A percentile compares a stretch with the other conserved stretches of the same genome.
Evolutionary conservation across 2,888 invertebrate genomes (phyloP).

Genomic region (Leptinotarsa haldemani): DNA sequence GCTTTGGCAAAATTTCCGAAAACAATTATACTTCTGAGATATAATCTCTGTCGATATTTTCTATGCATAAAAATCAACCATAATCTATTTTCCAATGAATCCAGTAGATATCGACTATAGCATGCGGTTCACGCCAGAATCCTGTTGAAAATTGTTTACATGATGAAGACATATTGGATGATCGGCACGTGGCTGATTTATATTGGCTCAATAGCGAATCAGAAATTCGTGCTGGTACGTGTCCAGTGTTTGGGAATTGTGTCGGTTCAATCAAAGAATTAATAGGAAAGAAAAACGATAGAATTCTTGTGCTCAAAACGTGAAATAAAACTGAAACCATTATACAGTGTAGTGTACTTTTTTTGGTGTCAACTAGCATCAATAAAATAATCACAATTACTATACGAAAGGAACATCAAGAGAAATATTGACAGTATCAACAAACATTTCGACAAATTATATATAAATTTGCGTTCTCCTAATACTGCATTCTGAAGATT

Average conservation of each 20-base stretch:
- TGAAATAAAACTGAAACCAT: background rate
- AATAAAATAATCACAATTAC: too few species aligned
- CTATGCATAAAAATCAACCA: constrained; percentile 3
- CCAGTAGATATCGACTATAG: constrained; percentile 24
- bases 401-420: too few species aligned
- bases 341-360: too few species aligned
- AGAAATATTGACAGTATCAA: too few species aligned
- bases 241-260: constrained; percentile 20
- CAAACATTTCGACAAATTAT: too few species aligned
- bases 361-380: too few species aligned
- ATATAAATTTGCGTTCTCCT: too few species aligned
- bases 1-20: background rate
- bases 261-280: constrained; percentile 1
- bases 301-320: background rate
- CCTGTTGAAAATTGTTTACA: constrained; percentile 38
- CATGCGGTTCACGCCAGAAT: constrained; percentile 30
- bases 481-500: too few species aligned
- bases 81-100: constrained; percentile 14
- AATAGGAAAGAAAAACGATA: background rate
- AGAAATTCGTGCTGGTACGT: constrained; percentile 29
- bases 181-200: constrained; percentile 40
- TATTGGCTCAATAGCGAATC: constrained; percentile 32
- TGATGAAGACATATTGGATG: constrained; percentile 38
- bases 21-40: background rate
- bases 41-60: background rate